Evolutionary conservation across 2,888 invertebrate species (phyloP).

Genomic region (Thereva unica): DNA sequence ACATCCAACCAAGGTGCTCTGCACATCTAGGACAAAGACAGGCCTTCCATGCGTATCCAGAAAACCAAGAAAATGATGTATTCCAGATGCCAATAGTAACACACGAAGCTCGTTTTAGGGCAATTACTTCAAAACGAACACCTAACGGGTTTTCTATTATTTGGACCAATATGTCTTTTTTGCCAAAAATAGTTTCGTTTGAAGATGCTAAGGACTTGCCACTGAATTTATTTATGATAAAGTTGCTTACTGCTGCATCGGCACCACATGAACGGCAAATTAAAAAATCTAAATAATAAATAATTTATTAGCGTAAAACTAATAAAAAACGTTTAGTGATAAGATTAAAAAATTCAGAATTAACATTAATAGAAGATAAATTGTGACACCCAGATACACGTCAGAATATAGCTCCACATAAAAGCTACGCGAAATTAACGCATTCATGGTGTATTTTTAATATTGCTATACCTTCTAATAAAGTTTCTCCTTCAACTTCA

Average conservation of each 20-base stretch:
- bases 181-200: conserved; percentile 63
- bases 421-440: not conserved
- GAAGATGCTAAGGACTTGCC: conserved; percentile 59
- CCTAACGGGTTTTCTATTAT: conserved; percentile 63
- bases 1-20: conserved; percentile 64
- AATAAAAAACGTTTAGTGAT: not conserved
- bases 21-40: conserved; percentile 67
- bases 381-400: conserved; percentile 4
- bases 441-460: not conserved
- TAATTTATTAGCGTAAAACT: not conserved
- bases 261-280: conserved; percentile 65
- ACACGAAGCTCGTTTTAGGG: conserved; percentile 62
- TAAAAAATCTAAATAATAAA: conserved; percentile 59
- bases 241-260: conserved; percentile 63
- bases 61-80: conserved; percentile 67
- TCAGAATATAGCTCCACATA: not conserved
- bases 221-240: conserved; percentile 61
- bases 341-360: not conserved
- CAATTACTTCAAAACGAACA: conserved; percentile 62
- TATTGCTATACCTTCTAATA: conserved; percentile 22
- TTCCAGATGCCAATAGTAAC: conserved; percentile 61
- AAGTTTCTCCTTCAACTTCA: conserved; percentile 12
- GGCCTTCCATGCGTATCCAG: conserved; percentile 68
- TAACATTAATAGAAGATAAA: not conserved
- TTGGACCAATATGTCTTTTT: conserved; percentile 62